Percentiles rank a stretch among this genome's conserved stretches.
Evolutionary conservation across 2,113 vertebrate species (phyloP).

Genomic region (Leucopsar rothschildi): DNA sequence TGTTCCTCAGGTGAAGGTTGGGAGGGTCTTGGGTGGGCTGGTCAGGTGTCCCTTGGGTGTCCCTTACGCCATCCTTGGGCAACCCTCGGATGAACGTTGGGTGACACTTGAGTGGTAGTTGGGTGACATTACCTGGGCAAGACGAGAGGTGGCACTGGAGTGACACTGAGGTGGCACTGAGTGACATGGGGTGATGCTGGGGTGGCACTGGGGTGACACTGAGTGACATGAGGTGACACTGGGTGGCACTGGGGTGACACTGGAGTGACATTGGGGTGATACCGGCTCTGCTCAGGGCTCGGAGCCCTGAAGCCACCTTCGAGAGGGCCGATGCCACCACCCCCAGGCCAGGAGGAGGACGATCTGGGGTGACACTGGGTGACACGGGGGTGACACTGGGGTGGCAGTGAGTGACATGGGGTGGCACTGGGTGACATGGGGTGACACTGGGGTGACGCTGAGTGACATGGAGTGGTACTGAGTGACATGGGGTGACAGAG

Average conservation of each 20-base stretch:
- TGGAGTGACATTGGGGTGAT: too few relatives aligned
- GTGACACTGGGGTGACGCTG: too few relatives aligned
- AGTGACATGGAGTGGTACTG: background rate
- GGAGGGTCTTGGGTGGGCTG: too few relatives aligned
- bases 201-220: background rate
- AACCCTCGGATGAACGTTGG: background rate
- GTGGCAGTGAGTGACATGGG: background rate
- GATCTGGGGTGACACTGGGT: background rate
- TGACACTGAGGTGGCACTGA: background rate
- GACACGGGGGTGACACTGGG: background rate
- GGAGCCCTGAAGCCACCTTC: too few relatives aligned
- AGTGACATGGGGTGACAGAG: background rate
- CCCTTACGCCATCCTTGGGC: background rate
- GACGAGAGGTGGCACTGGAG: background rate
- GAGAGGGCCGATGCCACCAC: too few relatives aligned
- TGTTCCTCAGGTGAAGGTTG: background rate
- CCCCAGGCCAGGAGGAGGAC: too few relatives aligned
- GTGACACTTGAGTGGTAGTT: background rate
- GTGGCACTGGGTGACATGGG: background rate
- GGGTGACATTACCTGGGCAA: too few relatives aligned
- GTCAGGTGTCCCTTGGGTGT: fast-evolving
- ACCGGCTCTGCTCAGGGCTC: too few relatives aligned
- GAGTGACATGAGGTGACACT: background rate
- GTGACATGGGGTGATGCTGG: background rate
- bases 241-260: too few relatives aligned